Conservation (phyloP, 92 coral and sea anemone genomes). For the Porites lobata region DNA sequence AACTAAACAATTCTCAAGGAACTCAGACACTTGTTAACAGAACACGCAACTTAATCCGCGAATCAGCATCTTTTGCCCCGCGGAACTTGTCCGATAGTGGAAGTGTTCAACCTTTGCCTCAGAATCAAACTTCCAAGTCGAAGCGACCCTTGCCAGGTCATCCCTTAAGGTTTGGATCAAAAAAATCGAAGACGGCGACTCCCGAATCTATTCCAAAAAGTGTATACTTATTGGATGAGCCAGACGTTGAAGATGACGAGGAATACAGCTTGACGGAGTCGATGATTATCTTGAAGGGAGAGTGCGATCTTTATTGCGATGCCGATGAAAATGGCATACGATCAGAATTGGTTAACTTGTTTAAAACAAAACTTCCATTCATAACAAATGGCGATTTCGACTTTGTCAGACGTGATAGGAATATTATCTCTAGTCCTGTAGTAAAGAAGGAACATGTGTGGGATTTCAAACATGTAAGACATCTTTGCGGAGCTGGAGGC, state of each 20-base stretch:
- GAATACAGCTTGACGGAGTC: conserved; percentile 11
- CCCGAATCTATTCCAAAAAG: conserved; percentile 57
- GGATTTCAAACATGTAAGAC: conserved; percentile 61
- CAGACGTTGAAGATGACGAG: conserved; percentile 44
- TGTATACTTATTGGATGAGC: conserved; percentile 62
- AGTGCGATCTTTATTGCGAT: conserved; percentile 42
- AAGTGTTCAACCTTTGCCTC: too few species aligned
- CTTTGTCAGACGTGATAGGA: too few species aligned
- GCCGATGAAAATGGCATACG: too few species aligned
- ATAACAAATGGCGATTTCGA: conserved; percentile 29
- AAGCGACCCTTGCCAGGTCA: conserved; percentile 48
- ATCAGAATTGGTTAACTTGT: conserved; percentile 26
- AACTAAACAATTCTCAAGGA: too few species aligned
- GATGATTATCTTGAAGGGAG: conserved; percentile 55
- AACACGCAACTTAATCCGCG: too few species aligned
- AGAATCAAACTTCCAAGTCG: conserved; percentile 4
- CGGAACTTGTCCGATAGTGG: too few species aligned
- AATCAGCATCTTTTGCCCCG: too few species aligned
- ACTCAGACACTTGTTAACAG: too few species aligned
- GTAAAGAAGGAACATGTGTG: background rate
- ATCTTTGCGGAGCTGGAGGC: conserved; percentile 63
- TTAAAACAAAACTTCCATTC: conserved; percentile 35
- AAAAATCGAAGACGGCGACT: background rate
- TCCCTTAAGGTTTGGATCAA: conserved; percentile 35
- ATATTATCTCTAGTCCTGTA: too few species aligned